Evolutionary conservation across 2,888 invertebrate genomes (phyloP), one percentile per base, ranked within the genome.

Genomic region (Melinaea marsaeus): DNA sequence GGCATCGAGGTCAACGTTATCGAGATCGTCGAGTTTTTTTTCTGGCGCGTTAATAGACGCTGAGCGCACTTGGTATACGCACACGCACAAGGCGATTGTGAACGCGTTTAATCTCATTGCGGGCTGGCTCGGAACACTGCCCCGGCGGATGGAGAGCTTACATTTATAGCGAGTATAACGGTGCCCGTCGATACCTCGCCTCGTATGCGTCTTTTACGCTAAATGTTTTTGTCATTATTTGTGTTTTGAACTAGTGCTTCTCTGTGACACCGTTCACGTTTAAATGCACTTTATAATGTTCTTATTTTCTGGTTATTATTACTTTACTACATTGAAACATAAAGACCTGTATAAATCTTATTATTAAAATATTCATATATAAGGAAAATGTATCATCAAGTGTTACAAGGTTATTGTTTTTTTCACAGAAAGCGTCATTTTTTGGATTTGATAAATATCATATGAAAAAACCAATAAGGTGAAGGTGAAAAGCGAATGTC

Each of bases 81-180:
- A 75, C 65, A 79, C 85, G 78, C 79, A 75, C 64, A 80, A 72
- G 62, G 83, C 75, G 69, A 88, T 67, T 60, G 84, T 67, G 57
- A 86, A 77, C 80, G 80, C 84, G 85, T 85, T 77, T 72, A 79
- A 75, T 76, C 84, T 82, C 91, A 91, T 91, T 81, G 77, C 79
- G 72, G 74, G 71, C 72, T 58, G 72, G 70, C 79, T 75, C 79
- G 77, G 74, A 71, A 75, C 73, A 84, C 86, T 84, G 75, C 68
- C 71, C 75, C 74, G 74, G 74, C 69, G 76, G 71, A 73, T 70
- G 77, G 74, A 22, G 76, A 72, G 63, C 71, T 71, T 65, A 69
- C 81, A 78, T 90, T 86, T 90, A 90, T 90, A 90, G 80, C 67
- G 68, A 69, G 74, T 66, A 71, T 90, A 90, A 90, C 90, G 90